Evolutionary conservation across 2,113 vertebrate species (phyloP), one percentile per base, ranked within the genome.

Genomic region (Lagopus muta): DNA sequence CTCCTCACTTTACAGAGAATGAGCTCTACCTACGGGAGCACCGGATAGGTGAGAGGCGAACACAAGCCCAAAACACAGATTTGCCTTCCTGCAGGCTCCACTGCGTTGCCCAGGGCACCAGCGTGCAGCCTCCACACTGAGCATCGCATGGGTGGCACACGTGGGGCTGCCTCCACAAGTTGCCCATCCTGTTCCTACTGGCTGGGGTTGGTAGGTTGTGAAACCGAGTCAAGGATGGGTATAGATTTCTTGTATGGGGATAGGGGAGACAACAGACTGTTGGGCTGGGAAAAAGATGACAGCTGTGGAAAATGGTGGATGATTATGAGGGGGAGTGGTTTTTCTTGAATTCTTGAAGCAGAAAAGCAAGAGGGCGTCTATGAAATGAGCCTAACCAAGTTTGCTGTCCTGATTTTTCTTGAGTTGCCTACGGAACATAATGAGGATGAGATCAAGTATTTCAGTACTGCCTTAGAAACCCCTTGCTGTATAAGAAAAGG

Each of bases 221-320:
- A 65, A 36, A 40, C 22, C 0, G 0, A 50, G 47, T 0, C 3
- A 18, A 7, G 57, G 22, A 58, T 20, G 1, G 2, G 45, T 6
- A 7, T 0, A 83, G 5, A 18, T 76, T 76, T 76, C 66, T 67
- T 34, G 4, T 20, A 0, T 0, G 58, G 47, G 28, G 48, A 19
- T 17, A 22, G 10, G 8, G 74, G 90, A 27, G 17, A 38, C 74
- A 28, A 27, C 0, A 20, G 60, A 21, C 4, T 5, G 34, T n/a
- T 34, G 71, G 57, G 89, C 69, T 57, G 60, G 24, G 72, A 61
- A 74, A 67, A 50, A 2, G 4, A 61, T 22, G 57, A 22, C 42
- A 75, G 89, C 83, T 66, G 45, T 43, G 62, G 62, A 16, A 80
- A 82, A 45, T 6, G 45, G 77, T 12, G 40, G 52, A 70, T 38